These are phyloP conservation scores for Sardinella longiceps DNA, from an alignment of 2,797 vertebrate genomes.

Conservation along the genomic window DNA sequence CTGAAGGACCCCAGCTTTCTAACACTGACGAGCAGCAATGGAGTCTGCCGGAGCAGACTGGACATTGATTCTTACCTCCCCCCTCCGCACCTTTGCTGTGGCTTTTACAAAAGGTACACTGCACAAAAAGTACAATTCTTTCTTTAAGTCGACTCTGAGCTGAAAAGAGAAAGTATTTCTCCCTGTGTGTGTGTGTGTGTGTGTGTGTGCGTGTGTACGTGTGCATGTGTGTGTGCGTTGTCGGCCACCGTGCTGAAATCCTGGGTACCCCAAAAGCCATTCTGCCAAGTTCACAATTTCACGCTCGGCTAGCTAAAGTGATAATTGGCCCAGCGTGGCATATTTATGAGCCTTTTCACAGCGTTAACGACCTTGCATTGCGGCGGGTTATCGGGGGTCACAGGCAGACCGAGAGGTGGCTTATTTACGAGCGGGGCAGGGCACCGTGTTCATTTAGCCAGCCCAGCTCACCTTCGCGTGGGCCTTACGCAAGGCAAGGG, in stretches of 20 bases:
- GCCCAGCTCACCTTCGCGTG: not conserved
- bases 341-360: conserved; percentile 56
- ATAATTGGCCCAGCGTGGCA: conserved; percentile 60
- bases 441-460: conserved; percentile 9
- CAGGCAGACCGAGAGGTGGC: not conserved
- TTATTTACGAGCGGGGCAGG: not conserved
- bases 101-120: not conserved
- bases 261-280: not conserved
- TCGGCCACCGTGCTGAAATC: not conserved
- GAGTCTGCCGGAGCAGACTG: not conserved
- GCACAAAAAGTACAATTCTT: not conserved
- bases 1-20: not conserved
- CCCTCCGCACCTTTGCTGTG: not conserved
- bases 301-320: conserved; percentile 52
- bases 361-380: conserved; percentile 57
- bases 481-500: not conserved
- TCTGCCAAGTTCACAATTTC: conserved; percentile 60
- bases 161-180: no score
- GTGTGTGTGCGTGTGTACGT: conserved; percentile 3
- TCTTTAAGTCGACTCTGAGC: not conserved
- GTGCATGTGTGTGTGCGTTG: no score
- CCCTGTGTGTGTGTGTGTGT: not conserved
- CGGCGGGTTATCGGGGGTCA: conserved; percentile 49
- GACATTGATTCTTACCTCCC: not conserved
- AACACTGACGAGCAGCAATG: not conserved